Percentiles rank a stretch among this genome's conserved stretches.
Evolutionary conservation across 2,888 invertebrate genomes (phyloP).

Genomic region (Bimastos eiseni): DNA sequence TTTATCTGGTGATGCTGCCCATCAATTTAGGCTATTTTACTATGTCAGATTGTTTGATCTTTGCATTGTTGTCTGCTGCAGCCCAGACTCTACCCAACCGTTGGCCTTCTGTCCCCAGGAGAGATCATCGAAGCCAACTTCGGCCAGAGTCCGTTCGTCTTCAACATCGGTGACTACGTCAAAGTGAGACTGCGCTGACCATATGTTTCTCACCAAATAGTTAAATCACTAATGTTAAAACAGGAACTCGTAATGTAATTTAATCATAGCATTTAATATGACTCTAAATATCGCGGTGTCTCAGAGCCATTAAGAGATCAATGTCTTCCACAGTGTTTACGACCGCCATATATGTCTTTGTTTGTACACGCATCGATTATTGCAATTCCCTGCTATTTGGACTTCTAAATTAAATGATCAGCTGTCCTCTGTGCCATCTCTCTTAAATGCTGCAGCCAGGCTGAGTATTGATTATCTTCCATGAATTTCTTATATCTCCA

Average conservation of each 20-base stretch:
- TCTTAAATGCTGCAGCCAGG: no score
- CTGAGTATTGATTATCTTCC: no score
- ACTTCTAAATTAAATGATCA: no score
- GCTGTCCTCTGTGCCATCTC: no score
- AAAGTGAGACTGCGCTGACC: constrained; percentile 64
- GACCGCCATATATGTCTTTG: no score
- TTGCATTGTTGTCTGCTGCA: constrained; percentile 62
- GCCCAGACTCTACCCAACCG: constrained; percentile 95
- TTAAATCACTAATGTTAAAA: not conserved
- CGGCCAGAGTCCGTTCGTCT: constrained; percentile 94
- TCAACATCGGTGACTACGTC: constrained; percentile 96
- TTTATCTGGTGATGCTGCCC: no score
- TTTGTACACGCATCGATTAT: no score
- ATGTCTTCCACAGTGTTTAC: not conserved
- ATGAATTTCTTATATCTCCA: no score
- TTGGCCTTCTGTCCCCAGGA: constrained; percentile 96
- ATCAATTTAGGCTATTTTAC: not conserved
- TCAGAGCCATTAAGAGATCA: no score
- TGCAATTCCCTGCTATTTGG: no score
- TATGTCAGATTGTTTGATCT: not conserved
- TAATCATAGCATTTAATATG: not conserved
- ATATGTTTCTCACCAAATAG: not conserved
- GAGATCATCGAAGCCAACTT: constrained; percentile 98
- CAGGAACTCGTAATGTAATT: no score
- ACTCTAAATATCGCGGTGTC: not conserved